Conservation (phyloP, 2,888 invertebrate species). For the Melangyna quadrimaculata region DNA sequence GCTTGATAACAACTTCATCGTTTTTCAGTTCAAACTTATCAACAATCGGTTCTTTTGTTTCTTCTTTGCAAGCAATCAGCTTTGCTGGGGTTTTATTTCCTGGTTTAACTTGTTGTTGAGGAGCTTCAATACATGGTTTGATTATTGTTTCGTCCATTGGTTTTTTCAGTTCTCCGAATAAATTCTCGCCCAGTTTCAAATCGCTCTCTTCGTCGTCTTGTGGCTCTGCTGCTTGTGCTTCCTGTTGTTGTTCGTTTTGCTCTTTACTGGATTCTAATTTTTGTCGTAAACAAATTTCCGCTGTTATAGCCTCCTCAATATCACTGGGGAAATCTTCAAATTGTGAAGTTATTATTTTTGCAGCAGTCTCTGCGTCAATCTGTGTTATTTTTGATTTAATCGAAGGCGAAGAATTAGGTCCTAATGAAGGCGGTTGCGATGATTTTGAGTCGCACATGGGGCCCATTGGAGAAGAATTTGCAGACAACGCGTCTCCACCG, state of each 20-base stretch:
- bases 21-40: not conserved
- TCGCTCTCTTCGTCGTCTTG: not conserved
- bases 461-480: constrained; percentile 72
- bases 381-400: constrained; percentile 56
- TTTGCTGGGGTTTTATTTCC: not conserved
- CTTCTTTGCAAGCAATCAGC: not conserved
- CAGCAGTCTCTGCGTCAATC: constrained; percentile 55
- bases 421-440: constrained; percentile 50
- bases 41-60: not conserved
- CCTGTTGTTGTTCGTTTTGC: not conserved
- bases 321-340: constrained; percentile 76
- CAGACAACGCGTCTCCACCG: constrained; percentile 52
- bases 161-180: constrained; percentile 2
- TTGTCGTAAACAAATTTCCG: constrained; percentile 78
- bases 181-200: not conserved
- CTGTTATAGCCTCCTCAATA: constrained; percentile 77
- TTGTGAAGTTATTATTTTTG: constrained; percentile 52
- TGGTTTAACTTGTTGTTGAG: not conserved
- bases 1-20: not conserved
- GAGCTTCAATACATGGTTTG: not conserved
- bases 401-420: constrained; percentile 47
- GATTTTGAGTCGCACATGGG: constrained; percentile 73
- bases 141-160: constrained; percentile 3
- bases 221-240: not conserved
- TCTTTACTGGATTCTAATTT: constrained; percentile 72